A percentile compares a stretch with the other conserved stretches of the same genome.
These are phyloP conservation scores for Chelonoidis abingdonii DNA, from an alignment of 2,113 vertebrate species.

Conservation along the genomic window DNA sequence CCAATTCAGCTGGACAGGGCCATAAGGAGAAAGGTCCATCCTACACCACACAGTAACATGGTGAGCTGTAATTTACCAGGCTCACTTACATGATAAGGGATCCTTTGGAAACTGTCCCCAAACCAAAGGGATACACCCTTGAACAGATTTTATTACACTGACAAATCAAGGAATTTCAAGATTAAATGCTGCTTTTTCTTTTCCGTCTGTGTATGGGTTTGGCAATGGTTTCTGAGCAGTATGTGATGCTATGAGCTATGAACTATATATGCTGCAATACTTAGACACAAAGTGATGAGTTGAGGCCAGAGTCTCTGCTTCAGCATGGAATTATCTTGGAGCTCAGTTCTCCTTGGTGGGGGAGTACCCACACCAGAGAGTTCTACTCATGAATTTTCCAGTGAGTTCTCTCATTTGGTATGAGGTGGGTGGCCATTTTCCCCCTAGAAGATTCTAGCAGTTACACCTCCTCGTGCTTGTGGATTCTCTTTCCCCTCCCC, in stretches of 20 bases:
- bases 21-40: background rate
- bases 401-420: background rate
- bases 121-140: background rate
- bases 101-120: background rate
- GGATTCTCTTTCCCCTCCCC: background rate
- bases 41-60: background rate
- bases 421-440: background rate
- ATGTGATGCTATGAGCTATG: background rate
- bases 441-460: background rate
- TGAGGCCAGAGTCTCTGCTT: background rate
- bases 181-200: background rate
- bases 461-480: rapidly evolving
- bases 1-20: background rate
- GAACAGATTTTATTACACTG: background rate
- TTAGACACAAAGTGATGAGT: rapidly evolving
- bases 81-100: background rate
- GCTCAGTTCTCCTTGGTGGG: background rate
- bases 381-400: background rate
- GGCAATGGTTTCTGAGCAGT: background rate
- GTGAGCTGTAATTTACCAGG: background rate
- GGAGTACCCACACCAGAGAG: rapidly evolving
- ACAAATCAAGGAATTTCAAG: background rate
- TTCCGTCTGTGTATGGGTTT: background rate
- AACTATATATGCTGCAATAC: background rate
- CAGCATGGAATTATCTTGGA: rapidly evolving